Evolutionary conservation across 1,140 invertebrate genomes (phyloP), one percentile per base, ranked within the genome.

Genomic region (Dolichoris vasculosae): DNA sequence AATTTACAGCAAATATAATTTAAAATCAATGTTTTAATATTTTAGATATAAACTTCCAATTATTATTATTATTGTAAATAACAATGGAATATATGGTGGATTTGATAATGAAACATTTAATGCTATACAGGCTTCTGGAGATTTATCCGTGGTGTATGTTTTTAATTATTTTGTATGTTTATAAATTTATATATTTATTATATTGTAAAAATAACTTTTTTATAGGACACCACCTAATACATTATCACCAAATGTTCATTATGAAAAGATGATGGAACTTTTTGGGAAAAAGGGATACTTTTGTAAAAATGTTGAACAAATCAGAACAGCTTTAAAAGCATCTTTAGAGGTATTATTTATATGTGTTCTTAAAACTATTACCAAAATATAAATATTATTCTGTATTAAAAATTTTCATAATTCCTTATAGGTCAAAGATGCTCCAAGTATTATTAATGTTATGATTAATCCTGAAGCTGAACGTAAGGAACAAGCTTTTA

Each of bases 11-110:
- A 48, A 30, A 48, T 30, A 48, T 48, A 48, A 69, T 23, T 43
- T 71, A 4, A 15, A 48, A 26, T 51, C 11, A 32, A 48, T 30
- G 79, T 20, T 43, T 85, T 78, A 23, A n/a, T 88, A 83, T 90
- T 93, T 40, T 87, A 97, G 98, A 85, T 99, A 99, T 92, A 97
- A 97, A 87, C 94, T 99, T 80, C 98, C 98, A 1, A 95, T 99
- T 51, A 96, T 98, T 59, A 95, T 99, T 86, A 95, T 99, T 26
- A 96, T 99, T 87, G 95, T 99, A 0, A 99, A 99, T 93, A 99
- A 99, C 93, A 98, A 97, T 92, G 98, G 98, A 78, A 99, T 99
- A 88, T 98, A 98, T 90, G 95, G 96, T 73, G 98, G 98, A 23
- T 94, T 99, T 38, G 96, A 97, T 89, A 94, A 95, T 83, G 96